Evolutionary conservation across 2,113 vertebrate genomes (phyloP).

Genomic region (Myiopsitta monachus): DNA sequence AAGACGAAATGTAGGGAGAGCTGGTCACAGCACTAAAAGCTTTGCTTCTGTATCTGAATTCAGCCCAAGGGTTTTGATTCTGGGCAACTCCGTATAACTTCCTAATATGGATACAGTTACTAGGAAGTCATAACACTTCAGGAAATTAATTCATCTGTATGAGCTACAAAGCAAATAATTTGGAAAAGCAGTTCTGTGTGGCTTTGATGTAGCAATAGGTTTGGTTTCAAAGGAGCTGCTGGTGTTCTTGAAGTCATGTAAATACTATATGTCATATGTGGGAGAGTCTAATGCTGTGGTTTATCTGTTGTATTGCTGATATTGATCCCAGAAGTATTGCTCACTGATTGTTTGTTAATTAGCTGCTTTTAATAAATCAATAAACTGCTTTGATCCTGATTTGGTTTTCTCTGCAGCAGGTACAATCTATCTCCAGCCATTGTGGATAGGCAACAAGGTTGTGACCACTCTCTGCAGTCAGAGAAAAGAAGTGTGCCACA

Average conservation of each 20-base stretch:
- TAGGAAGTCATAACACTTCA: neutral
- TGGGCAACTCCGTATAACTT: neutral
- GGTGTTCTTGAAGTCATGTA: neutral
- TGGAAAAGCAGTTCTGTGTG: neutral
- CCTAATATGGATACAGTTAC: neutral
- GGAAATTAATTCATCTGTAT: neutral
- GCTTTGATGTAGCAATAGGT: neutral
- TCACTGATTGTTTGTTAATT: constrained; percentile 4
- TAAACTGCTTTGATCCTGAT: neutral
- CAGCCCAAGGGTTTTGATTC: accelerated
- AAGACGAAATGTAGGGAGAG: neutral
- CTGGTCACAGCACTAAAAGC: neutral
- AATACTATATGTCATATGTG: neutral
- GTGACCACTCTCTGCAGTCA: neutral
- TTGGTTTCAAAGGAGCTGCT: neutral
- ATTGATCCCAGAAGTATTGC: neutral
- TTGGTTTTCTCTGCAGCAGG: neutral
- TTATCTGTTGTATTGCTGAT: neutral
- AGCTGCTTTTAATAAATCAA: constrained; percentile 22
- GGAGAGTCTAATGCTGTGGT: neutral
- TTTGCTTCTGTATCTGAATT: neutral
- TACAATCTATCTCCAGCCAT: neutral
- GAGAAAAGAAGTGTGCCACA: neutral
- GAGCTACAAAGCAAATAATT: neutral
- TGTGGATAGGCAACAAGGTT: neutral